A percentile compares a stretch with the other conserved stretches of the same genome.
Evolutionary conservation across 1,140 invertebrate species (phyloP).

Genomic region (honey bee (Apis mellifera)): Amel_HAv3.1 CM009938.2:1616001-1616500

Average conservation of each 20-base stretch:
- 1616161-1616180: background rate
- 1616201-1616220: background rate
- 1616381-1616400: background rate
- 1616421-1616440: too few relatives aligned
- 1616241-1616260: background rate
- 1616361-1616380: too few relatives aligned
- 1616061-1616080: background rate
- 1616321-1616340: background rate
- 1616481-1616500: background rate
- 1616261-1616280: background rate
- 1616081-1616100: background rate
- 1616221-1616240: background rate
- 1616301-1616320: background rate
- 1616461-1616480: slow-evolving; percentile 12
- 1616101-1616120: background rate
- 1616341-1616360: background rate
- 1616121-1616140: background rate
- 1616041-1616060: background rate
- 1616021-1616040: background rate
- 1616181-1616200: background rate
- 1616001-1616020: background rate
- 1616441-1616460: slow-evolving; percentile 1
- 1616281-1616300: background rate
- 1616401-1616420: too few relatives aligned
- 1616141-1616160: background rate